Conservation (phyloP, 2,113 vertebrate species). For the Cebidichthys violaceus region DNA sequence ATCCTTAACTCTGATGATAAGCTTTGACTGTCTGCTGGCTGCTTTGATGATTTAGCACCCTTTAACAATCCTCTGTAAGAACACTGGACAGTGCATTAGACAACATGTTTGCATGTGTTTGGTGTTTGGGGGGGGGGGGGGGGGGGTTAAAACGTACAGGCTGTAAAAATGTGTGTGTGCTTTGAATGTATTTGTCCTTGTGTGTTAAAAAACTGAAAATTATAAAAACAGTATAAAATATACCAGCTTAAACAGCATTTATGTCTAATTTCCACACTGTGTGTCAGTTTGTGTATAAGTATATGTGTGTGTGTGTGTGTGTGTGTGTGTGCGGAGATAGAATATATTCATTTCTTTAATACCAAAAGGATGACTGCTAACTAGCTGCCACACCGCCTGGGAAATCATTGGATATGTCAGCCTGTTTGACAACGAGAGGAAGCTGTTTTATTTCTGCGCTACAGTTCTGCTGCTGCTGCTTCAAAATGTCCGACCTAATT, state of each 20-base stretch:
- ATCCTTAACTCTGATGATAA: conserved; percentile 22
- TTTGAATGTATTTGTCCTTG: conserved; percentile 2
- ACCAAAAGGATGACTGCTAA: conserved; percentile 36
- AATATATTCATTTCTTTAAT: conserved; percentile 1
- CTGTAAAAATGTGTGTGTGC: not conserved
- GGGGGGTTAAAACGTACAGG: not conserved
- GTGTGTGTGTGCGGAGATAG: not conserved
- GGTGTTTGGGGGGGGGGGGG: not conserved
- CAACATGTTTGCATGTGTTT: not conserved
- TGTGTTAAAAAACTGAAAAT: not conserved
- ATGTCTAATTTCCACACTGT: conserved; percentile 10
- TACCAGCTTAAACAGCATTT: conserved; percentile 25
- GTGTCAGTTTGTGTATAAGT: not conserved
- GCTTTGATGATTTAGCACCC: conserved; percentile 24
- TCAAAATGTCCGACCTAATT: conserved; percentile 56
- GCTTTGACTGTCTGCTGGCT: conserved; percentile 14
- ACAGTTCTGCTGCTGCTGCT: conserved; percentile 35
- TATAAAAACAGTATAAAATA: not conserved
- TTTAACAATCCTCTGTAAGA: conserved; percentile 18
- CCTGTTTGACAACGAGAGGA: conserved; percentile 28
- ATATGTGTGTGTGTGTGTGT: not conserved
- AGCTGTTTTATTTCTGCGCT: conserved; percentile 29
- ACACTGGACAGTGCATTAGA: not conserved
- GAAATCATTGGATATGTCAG: conserved; percentile 40
- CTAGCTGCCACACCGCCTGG: conserved; percentile 25